Evolutionary conservation across 2,797 vertebrate species (phyloP).

Genomic region (Podarcis siculus): DNA sequence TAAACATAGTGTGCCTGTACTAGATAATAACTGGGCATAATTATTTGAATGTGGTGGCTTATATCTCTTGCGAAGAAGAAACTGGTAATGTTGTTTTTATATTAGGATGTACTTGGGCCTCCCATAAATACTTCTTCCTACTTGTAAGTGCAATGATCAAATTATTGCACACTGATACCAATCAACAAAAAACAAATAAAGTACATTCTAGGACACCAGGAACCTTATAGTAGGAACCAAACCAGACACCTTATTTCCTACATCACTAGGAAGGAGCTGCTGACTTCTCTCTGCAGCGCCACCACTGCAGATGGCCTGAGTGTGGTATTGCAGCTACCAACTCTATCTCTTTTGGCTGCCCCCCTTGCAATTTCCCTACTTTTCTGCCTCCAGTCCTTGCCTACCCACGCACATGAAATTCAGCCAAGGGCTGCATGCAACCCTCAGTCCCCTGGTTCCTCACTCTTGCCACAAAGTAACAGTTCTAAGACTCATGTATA

Average conservation of each 20-base stretch:
- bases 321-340: background rate
- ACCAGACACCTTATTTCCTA: background rate
- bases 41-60: slow-evolving; percentile 4
- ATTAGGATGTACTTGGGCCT: background rate
- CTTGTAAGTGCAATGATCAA: slow-evolving; percentile 24
- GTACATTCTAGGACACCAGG: background rate
- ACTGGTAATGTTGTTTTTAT: slow-evolving; percentile 10
- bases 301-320: background rate
- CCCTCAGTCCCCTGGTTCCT: no score
- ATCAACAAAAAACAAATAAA: background rate
- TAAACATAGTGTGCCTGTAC: slow-evolving; percentile 3
- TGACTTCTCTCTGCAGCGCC: background rate
- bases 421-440: no score
- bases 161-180: background rate
- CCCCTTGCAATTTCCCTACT: background rate
- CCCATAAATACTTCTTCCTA: slow-evolving; percentile 2
- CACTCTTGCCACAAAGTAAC: background rate
- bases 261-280: background rate
- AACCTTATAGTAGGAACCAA: no score
- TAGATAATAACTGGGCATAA: slow-evolving; percentile 18
- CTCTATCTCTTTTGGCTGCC: background rate
- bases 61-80: slow-evolving; percentile 18
- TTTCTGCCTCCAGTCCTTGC: no score
- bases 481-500: background rate
- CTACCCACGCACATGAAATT: no score